Percentiles rank a stretch among this genome's conserved stretches.
Conservation (phyloP, 1,140 invertebrate species). For the Elysia chlorotica region DNA sequence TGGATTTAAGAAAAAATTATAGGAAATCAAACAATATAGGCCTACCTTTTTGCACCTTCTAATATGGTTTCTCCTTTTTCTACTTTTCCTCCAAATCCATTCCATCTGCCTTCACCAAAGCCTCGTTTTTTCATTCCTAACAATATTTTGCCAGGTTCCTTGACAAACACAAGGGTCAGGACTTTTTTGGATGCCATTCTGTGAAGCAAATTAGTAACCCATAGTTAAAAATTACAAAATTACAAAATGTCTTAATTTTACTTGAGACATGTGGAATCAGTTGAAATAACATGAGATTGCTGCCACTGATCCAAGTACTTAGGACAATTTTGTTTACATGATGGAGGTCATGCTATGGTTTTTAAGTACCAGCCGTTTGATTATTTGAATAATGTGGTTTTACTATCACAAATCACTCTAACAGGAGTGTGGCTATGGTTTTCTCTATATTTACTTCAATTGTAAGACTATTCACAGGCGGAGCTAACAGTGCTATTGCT, state of each 20-base stretch:
- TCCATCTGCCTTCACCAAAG: constrained; percentile 76
- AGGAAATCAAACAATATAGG: background rate
- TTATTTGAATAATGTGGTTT: no score
- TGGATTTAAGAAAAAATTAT: background rate
- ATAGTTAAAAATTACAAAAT: no score
- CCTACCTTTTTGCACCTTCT: constrained; percentile 69
- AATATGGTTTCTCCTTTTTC: constrained; percentile 71
- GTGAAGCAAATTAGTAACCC: background rate
- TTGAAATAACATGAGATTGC: no score
- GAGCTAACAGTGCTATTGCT: background rate
- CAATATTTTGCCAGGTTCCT: constrained; percentile 66
- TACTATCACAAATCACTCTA: no score
- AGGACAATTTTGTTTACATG: no score
- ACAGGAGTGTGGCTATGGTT: no score
- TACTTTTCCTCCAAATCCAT: constrained; percentile 83
- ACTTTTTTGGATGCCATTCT: constrained; percentile 41
- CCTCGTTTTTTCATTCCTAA: constrained; percentile 77
- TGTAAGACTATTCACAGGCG: background rate
- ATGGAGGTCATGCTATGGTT: no score
- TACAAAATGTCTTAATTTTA: no score
- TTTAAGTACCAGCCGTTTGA: no score
- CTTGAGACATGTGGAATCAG: no score
- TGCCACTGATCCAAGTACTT: no score
- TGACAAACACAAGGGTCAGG: constrained; percentile 68
- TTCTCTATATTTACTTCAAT: no score